Evolutionary conservation across 2,113 vertebrate species (phyloP).

Genomic region (Dissostichus mawsoni): DNA sequence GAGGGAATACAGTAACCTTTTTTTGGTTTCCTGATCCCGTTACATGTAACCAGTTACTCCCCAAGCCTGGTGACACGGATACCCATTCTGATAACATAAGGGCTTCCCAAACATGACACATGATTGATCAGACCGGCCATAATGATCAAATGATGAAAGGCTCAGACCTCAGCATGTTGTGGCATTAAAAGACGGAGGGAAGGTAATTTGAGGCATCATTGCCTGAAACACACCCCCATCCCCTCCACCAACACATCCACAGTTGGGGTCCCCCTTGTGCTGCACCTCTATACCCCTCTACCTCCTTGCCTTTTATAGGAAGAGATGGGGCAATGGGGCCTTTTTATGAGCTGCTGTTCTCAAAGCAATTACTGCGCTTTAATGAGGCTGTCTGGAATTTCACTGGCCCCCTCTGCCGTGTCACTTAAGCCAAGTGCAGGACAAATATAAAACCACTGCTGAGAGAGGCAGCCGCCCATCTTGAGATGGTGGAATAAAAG

Average conservation of each 20-base stretch:
- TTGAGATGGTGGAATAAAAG: background rate
- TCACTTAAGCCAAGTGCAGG: conserved; percentile 50
- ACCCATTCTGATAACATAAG: background rate
- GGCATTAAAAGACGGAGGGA: background rate
- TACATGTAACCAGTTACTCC: too few species aligned
- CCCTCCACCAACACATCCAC: conserved; percentile 15
- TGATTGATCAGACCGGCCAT: background rate
- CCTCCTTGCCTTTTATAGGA: conserved; percentile 35
- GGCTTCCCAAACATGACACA: background rate
- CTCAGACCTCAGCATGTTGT: background rate
- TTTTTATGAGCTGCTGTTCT: conserved; percentile 68
- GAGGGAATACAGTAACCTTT: too few species aligned
- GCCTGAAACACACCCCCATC: background rate
- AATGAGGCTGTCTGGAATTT: conserved; percentile 75
- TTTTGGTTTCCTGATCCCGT: too few species aligned
- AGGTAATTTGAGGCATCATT: conserved; percentile 8
- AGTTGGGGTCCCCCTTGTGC: conserved; percentile 22
- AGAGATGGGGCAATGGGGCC: conserved; percentile 45
- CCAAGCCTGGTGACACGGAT: background rate
- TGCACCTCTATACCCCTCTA: background rate
- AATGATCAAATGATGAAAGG: background rate
- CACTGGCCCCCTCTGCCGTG: conserved; percentile 49
- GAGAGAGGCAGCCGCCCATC: conserved; percentile 14
- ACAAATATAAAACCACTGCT: conserved; percentile 54
- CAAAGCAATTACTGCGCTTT: conserved; percentile 71